Evolutionary conservation across 2,888 invertebrate genomes (phyloP), one percentile per base, ranked within the genome.

Genomic region (Vesta saturnalis): DNA sequence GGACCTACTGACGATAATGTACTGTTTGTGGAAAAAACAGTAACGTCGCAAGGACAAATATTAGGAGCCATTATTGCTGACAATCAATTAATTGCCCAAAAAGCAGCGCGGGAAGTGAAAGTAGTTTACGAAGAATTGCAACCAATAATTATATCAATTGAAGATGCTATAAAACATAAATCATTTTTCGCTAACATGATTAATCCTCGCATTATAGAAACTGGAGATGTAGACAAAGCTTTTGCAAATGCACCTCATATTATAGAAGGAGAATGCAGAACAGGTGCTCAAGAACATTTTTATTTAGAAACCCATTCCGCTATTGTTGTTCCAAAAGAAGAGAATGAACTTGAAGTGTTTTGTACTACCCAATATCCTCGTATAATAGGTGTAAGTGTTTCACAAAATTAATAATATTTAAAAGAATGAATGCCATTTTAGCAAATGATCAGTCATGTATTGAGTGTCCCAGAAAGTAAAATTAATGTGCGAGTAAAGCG

Each of bases 241-340:
- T 91, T 97, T 74, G 82, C 86, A 30, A 86, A 88, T 71, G 89
- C 92, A 10, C 90, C 92, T 39, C 89, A 92, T 79, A 83, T 93
- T n/a, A 80, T 96, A 30, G 92, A 94, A 83, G 95, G 95, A 0
- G 89, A 93, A 74, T 86, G 90, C 49, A 86, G 91, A 66, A 92
- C 94, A 78, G 96, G 96, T 10, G 96, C 95, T 0, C 97, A 99
- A 83, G 98, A 98, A 81, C 99, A 99, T 82, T 97, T 99, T 83
- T 99, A 98, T 84, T 85, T 99, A 76, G 99, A 99, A 84, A 95
- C 97, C 0, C 90, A 94, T 70, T 89, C 89, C 0, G 85, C 89
- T 1, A 84, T 93, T 67, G 94, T 89, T 0, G 84, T 92, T 52
- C 94, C 94, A 0, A 90, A 89, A 76, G 94, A 94, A 81, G 91